Evolutionary conservation across 2,888 invertebrate genomes (phyloP), one percentile per base, ranked within the genome.

Genomic region (Apamea sordens): DNA sequence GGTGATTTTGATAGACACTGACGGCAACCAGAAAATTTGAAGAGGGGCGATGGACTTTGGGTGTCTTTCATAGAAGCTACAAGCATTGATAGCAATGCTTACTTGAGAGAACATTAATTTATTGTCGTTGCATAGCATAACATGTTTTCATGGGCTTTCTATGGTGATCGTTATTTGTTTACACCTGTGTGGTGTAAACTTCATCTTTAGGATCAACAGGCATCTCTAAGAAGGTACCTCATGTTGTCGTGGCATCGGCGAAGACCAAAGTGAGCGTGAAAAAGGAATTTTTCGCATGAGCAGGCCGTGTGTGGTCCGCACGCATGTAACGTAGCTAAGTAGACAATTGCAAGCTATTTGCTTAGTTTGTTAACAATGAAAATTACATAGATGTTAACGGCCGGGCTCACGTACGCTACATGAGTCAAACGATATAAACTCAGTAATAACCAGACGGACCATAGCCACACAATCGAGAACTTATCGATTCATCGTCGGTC

Each of bases 401-500:
- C 94, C 95, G 93, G 92, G 86, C 94, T 93, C 95, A 95, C 94
- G 95, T 95, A 93, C 93, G 83, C 85, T 86, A 95, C 95, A 95
- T 96, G 96, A 96, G 93, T 96, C 95, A 96, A 95, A 92, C 91
- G 89, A 92, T 94, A 94, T 94, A 93, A 95, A 94, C 93, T 93
- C 92, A 89, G 89, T 80, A 90, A 89, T 89, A 93, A 93, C 93
- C 93, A 93, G 93, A 92, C 94, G 87, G 89, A 73, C 93, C 94
- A 92, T 95, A 93, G 92, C 86, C 87, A 92, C 88, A 93, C 94
- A 94, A 94, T 94, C 92, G 93, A 88, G 86, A 90, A 92, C 93
- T 96, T 96, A 95, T 92, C 93, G 93, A 96, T 96, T 96, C 96
- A 95, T 91, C 93, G 92, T 90, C 91, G 93, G 96, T 96, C 92